Conservation (phyloP, 1,140 invertebrate species). For the Pogonus chalceus region DNA sequence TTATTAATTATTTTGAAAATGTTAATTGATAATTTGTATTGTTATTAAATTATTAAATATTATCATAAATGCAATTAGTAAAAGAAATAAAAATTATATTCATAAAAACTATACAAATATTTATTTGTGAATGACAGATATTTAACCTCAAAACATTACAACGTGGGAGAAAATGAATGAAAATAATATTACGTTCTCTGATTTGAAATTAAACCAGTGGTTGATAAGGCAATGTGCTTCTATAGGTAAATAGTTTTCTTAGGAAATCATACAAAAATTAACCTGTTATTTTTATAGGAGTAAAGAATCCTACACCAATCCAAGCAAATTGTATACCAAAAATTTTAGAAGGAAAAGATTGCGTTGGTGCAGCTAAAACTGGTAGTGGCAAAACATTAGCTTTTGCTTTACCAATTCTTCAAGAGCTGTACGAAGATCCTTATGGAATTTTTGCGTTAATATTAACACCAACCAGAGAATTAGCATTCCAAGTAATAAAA, state of each 20-base stretch:
- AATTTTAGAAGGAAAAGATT: slow-evolving; percentile 75
- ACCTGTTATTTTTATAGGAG: slow-evolving; percentile 42
- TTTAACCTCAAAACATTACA: too few species aligned
- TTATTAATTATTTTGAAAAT: too few species aligned
- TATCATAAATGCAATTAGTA: too few species aligned
- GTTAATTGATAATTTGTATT: too few species aligned
- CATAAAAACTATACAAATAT: too few species aligned
- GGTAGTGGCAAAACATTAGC: slow-evolving; percentile 97
- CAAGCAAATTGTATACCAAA: slow-evolving; percentile 71
- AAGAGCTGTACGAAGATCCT: slow-evolving; percentile 82
- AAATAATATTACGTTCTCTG: slow-evolving; percentile 3
- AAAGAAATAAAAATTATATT: too few species aligned
- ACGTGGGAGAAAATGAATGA: not conserved
- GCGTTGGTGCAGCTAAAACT: slow-evolving; percentile 93
- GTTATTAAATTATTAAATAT: too few species aligned
- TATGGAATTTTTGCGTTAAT: slow-evolving; percentile 93
- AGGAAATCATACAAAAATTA: slow-evolving; percentile 4
- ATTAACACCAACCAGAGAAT: slow-evolving; percentile 90
- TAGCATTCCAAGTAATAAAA: slow-evolving; percentile 63
- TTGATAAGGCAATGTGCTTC: slow-evolving; percentile 25
- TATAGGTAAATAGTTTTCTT: slow-evolving; percentile 20
- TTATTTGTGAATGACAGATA: too few species aligned
- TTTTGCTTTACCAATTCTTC: slow-evolving; percentile 91
- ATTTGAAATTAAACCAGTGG: slow-evolving; percentile 20
- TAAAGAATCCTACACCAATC: slow-evolving; percentile 75